Evolutionary conservation across 2,113 vertebrate genomes (phyloP).

Genomic region (Larimichthys crocea): DNA sequence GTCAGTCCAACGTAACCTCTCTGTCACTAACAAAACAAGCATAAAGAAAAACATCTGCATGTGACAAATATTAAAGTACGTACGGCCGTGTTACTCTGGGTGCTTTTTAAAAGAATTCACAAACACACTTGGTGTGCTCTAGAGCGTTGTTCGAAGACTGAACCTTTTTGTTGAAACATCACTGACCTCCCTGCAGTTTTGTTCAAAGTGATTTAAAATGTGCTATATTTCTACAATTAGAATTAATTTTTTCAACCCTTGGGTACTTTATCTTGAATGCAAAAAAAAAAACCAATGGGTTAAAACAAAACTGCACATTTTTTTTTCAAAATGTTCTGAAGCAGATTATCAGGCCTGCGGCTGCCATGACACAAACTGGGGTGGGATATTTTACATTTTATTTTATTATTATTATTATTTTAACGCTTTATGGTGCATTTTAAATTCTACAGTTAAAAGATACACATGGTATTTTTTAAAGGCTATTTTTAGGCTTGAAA

Average conservation of each 20-base stretch:
- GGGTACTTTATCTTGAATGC: neutral
- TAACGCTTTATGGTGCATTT: neutral
- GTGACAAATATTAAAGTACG: neutral
- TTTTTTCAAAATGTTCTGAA: neutral
- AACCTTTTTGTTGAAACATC: conserved; percentile 9
- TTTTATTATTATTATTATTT: too few relatives aligned
- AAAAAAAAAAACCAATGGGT: neutral
- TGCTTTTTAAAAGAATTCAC: neutral
- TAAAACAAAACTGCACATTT: neutral
- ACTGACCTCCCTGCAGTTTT: neutral
- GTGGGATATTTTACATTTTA: neutral
- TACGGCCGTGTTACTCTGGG: too few relatives aligned
- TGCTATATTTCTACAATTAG: neutral
- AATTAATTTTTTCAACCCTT: neutral
- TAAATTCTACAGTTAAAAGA: neutral
- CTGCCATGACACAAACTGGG: rapidly evolving
- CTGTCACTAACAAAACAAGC: neutral
- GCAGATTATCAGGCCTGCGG: neutral
- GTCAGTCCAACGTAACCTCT: conserved; percentile 2
- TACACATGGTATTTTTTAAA: neutral
- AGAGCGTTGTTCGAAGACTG: neutral
- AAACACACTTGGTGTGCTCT: conserved; percentile 17
- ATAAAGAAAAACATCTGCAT: neutral
- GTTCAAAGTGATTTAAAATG: neutral
- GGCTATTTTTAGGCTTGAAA: neutral